phyloP scores from a whole-genome alignment of 2,888 invertebrate genomes.

The Tachystola acroxantha region DNA sequence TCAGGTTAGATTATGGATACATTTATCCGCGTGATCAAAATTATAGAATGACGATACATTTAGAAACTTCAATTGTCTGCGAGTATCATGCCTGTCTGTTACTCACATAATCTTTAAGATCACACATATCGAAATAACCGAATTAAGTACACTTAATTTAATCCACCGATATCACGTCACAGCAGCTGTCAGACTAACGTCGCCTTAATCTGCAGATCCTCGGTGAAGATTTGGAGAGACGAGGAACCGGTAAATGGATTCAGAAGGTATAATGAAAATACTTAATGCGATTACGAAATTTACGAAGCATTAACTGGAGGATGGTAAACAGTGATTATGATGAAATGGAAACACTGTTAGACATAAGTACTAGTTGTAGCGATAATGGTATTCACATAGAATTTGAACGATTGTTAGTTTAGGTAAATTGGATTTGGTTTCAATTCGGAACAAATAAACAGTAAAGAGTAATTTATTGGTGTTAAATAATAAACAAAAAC shows the following conservation, averaged over 20 bases:
- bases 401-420: too few relatives aligned
- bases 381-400: not conserved
- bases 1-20: too few relatives aligned
- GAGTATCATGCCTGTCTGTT: too few relatives aligned
- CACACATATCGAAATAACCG: conserved; percentile 49
- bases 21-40: too few relatives aligned
- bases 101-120: too few relatives aligned
- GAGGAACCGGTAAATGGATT: conserved; percentile 21
- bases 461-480: too few relatives aligned
- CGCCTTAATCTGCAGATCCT: conserved; percentile 35
- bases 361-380: not conserved
- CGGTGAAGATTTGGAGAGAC: conserved; percentile 12
- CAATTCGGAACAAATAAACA: too few relatives aligned
- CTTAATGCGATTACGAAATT: conserved; percentile 32
- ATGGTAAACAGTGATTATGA: not conserved
- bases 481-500: too few relatives aligned
- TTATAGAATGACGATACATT: too few relatives aligned
- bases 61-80: too few relatives aligned
- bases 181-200: conserved; percentile 54
- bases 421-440: too few relatives aligned
- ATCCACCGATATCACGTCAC: conserved; percentile 47
- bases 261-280: conserved; percentile 16
- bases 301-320: conserved; percentile 8
- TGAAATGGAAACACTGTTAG: not conserved
- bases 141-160: conserved; percentile 62